Conservation (phyloP, 2,888 invertebrate species). For the Parnassius smintheus region DNA sequence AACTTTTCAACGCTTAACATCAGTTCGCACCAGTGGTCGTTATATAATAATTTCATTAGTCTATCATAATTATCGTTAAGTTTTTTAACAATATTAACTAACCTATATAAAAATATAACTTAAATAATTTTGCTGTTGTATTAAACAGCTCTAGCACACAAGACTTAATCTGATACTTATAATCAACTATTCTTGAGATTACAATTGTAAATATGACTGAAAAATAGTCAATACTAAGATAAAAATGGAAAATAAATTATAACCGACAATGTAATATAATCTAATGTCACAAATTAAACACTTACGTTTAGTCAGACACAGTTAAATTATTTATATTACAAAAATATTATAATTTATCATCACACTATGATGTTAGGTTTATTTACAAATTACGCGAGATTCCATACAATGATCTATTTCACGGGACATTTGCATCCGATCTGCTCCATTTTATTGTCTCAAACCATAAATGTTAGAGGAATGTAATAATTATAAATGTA, state of each 20-base stretch:
- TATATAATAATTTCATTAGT: conserved; percentile 57
- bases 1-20: conserved; percentile 79
- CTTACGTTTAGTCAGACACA: neutral
- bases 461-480: conserved; percentile 21
- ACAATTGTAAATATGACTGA: conserved; percentile 15
- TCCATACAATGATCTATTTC: conserved; percentile 29
- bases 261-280: conserved; percentile 29
- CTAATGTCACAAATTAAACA: conserved; percentile 16
- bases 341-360: conserved; percentile 39
- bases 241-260: conserved; percentile 30
- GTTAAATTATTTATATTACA: conserved; percentile 33
- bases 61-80: conserved; percentile 49
- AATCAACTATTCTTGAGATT: conserved; percentile 33
- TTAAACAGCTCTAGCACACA: conserved; percentile 30
- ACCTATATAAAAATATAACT: conserved; percentile 69
- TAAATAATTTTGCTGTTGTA: conserved; percentile 38
- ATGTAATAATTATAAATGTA: neutral
- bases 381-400: conserved; percentile 40
- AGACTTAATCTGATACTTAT: conserved; percentile 25
- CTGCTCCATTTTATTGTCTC: conserved; percentile 34
- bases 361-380: conserved; percentile 28
- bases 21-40: conserved; percentile 77
- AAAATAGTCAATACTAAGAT: neutral
- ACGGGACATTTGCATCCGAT: conserved; percentile 13
- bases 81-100: conserved; percentile 53